phyloP scores from a whole-genome alignment of 2,888 invertebrate genomes.

The Abscondita cerata region DNA sequence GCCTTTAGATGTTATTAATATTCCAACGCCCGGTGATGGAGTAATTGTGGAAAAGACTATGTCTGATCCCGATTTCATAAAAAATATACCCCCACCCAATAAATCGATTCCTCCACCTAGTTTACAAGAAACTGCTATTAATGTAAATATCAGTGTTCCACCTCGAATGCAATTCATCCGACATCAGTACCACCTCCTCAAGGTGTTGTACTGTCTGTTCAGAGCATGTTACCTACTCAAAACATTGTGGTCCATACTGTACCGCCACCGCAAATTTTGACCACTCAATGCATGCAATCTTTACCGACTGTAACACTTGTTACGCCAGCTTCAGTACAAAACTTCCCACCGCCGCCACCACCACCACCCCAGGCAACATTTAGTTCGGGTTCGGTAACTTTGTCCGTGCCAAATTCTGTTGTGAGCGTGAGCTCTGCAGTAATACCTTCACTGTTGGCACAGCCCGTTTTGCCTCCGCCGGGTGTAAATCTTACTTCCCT shows the following conservation, averaged over 20 bases:
- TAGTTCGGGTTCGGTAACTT: constrained; percentile 43
- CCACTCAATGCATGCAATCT: constrained; percentile 26
- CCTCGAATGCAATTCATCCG: constrained; percentile 39
- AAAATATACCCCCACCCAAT: constrained; percentile 59
- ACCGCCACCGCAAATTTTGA: constrained; percentile 38
- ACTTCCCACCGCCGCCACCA: constrained; percentile 32
- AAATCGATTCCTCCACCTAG: constrained; percentile 57
- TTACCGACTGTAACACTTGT: constrained; percentile 28
- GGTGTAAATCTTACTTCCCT: constrained; percentile 42
- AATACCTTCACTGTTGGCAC: constrained; percentile 57
- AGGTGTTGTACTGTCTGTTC: constrained; percentile 34
- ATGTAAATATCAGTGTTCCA: constrained; percentile 46
- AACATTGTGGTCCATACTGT: constrained; percentile 48
- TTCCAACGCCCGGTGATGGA: constrained; percentile 59
- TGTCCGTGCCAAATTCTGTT: constrained; percentile 43
- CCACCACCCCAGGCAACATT: constrained; percentile 36
- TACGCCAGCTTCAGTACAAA: constrained; percentile 28
- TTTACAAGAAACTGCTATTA: constrained; percentile 45
- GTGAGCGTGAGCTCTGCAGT: constrained; percentile 43
- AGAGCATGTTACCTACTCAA: constrained; percentile 42
- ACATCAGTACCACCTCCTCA: constrained; percentile 44
- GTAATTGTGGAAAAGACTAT: constrained; percentile 45
- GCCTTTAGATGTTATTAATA: constrained; percentile 66
- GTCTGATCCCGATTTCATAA: constrained; percentile 55
- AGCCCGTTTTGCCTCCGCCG: constrained; percentile 53